Percentiles rank a stretch among this genome's conserved stretches.
These are phyloP conservation scores for Stomatorhinus walkeri DNA, from an alignment of 2,797 vertebrate species.

Conservation along the genomic window DNA sequence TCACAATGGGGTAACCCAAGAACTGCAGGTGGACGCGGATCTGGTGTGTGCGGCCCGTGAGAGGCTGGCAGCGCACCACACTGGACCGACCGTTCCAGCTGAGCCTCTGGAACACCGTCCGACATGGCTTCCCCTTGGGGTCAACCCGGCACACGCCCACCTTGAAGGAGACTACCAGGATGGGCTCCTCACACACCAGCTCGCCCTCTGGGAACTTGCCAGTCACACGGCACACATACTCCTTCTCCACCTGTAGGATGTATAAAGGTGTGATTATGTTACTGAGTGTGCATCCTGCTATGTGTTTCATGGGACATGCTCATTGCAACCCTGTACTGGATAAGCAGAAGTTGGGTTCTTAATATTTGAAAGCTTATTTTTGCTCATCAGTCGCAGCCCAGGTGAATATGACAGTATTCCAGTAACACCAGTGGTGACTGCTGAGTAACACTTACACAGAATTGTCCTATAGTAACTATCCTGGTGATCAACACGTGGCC, in stretches of 20 bases:
- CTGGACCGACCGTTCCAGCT: conserved; percentile 80
- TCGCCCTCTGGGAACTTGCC: conserved; percentile 80
- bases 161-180: conserved; percentile 83
- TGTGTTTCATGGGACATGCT: neutral
- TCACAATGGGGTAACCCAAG: conserved; percentile 86
- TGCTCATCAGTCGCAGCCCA: neutral
- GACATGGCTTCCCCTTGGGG: conserved; percentile 77
- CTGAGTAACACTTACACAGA: neutral
- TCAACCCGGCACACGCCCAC: conserved; percentile 86
- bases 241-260: conserved; percentile 79
- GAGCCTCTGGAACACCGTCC: conserved; percentile 82
- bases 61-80: conserved; percentile 78
- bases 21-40: conserved; percentile 96
- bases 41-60: conserved; percentile 92
- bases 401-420: neutral
- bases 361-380: neutral
- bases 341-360: neutral
- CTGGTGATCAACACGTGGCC: neutral
- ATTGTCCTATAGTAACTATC: neutral
- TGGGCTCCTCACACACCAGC: conserved; percentile 82
- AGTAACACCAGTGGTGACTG: neutral
- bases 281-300: neutral
- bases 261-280: neutral
- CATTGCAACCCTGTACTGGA: neutral
- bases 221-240: conserved; percentile 86